Evolutionary conservation across 2,113 vertebrate species (phyloP), one percentile per base, ranked within the genome.

Genomic region (Lampris incognitus): DNA sequence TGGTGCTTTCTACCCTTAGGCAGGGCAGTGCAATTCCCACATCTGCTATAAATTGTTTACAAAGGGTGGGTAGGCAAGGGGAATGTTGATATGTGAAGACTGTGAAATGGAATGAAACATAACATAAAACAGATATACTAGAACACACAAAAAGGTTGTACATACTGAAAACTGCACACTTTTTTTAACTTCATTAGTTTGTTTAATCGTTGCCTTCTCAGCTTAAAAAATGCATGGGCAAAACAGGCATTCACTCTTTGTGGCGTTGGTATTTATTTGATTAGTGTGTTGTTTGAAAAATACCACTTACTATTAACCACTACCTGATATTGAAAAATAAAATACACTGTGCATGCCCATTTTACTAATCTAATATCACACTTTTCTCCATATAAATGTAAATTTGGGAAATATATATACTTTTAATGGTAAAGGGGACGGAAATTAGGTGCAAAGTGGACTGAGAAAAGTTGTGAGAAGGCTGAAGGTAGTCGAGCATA

Each of bases 401-500:
- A 24, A 24, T 24, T 24, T 41, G 24, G 37, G 42, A 24, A 49
- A 9, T 38, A 24, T 13, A 13, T 39, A 44, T 39, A 4, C 10
- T 41, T 61, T 36, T 39, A 54, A 69, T 41, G 37, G 5, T 52
- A 66, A 74, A 69, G 72, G 38, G 52, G 73, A 74, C 63, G 56
- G 38, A 36, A 66, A 63, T 49, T 55, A 55, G 57, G 38, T 66
- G 50, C 71, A 62, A n/a, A 78, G 11, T 44, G 60, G 40, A 71
- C 24, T 52, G 60, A 69, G 59, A 83, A 51, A 76, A 59, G 58
- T 48, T 73, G 69, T 52, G 49, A 56, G 66, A 57, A 62, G 59
- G 81, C 69, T 80, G 66, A 46, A 73, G 69, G 79, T 65, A 84
- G 57, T 60, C 58, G 81, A 84, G 87, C 56, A 5, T 66, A 64